These are phyloP conservation scores for Kradibia gibbosae DNA, from an alignment of 1,140 invertebrate species.

Conservation along the genomic window DNA sequence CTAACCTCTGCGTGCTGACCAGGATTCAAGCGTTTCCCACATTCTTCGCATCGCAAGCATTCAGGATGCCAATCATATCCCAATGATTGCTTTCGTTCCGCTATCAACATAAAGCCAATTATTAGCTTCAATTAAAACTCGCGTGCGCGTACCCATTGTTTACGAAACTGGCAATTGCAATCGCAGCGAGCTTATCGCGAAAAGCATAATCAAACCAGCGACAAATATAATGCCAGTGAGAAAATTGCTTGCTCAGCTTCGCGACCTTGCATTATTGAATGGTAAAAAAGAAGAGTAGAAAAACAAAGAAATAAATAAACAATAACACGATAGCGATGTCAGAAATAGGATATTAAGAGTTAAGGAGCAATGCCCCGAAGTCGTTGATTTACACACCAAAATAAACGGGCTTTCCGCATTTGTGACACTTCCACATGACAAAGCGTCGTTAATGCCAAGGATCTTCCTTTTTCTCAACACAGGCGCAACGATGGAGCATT, in stretches of 20 bases:
- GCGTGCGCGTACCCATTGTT: neutral
- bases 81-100: conserved; percentile 91
- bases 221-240: neutral
- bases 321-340: neutral
- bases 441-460: conserved; percentile 25
- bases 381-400: conserved; percentile 78
- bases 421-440: conserved; percentile 89
- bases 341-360: neutral
- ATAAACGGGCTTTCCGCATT: conserved; percentile 89
- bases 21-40: conserved; percentile 90
- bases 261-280: neutral
- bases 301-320: neutral
- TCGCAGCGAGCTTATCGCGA: neutral
- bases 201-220: neutral
- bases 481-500: conserved; percentile 9
- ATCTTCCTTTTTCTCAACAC: conserved; percentile 22
- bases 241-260: too few relatives aligned
- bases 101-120: conserved; percentile 73
- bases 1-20: conserved; percentile 90
- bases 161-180: neutral
- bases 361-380: neutral
- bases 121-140: conserved; percentile 28
- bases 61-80: conserved; percentile 96
- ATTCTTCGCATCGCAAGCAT: conserved; percentile 91
- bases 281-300: neutral